Evolutionary conservation across 23 tunicate genomes (phyloP).

Genomic region (Ciona savignyi): DNA sequence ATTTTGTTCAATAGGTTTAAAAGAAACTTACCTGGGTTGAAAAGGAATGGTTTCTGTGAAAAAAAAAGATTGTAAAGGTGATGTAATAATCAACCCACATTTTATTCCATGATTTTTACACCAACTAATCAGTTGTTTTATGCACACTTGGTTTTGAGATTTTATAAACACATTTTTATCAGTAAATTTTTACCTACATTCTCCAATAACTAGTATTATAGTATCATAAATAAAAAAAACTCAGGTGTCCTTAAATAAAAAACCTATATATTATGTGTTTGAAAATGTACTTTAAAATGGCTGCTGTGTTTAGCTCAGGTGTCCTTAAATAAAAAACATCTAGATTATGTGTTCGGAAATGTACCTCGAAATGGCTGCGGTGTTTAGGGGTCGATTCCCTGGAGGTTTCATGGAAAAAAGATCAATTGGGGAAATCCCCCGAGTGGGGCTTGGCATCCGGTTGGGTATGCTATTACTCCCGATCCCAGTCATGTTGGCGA

Average conservation of each 20-base stretch:
- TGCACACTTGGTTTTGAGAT: too few species aligned
- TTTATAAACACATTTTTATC: too few species aligned
- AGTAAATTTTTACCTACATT: too few species aligned
- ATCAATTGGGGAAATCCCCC: slow-evolving; percentile 59
- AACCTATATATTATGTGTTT: background rate
- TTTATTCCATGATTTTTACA: too few species aligned
- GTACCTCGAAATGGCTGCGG: slow-evolving; percentile 42
- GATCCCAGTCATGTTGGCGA: slow-evolving; percentile 35
- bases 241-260: background rate
- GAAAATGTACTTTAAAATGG: slow-evolving; percentile 39
- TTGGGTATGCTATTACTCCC: slow-evolving; percentile 23
- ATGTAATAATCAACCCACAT: too few species aligned
- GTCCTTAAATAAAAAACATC: background rate
- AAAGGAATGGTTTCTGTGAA: slow-evolving; percentile 68
- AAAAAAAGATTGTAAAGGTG: too few species aligned
- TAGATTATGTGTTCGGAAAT: background rate
- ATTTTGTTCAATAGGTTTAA: too few species aligned
- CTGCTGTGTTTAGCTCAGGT: slow-evolving; percentile 12
- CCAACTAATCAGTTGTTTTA: too few species aligned
- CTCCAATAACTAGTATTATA: background rate
- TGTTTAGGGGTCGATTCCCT: slow-evolving; percentile 18
- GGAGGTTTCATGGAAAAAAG: slow-evolving; percentile 48
- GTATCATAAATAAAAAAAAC: background rate
- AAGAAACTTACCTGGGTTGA: slow-evolving; percentile 45
- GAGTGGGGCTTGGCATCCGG: slow-evolving; percentile 73